phyloP scores from a whole-genome alignment of 2,113 vertebrate genomes.

The Chrysochloris asiatica region DNA sequence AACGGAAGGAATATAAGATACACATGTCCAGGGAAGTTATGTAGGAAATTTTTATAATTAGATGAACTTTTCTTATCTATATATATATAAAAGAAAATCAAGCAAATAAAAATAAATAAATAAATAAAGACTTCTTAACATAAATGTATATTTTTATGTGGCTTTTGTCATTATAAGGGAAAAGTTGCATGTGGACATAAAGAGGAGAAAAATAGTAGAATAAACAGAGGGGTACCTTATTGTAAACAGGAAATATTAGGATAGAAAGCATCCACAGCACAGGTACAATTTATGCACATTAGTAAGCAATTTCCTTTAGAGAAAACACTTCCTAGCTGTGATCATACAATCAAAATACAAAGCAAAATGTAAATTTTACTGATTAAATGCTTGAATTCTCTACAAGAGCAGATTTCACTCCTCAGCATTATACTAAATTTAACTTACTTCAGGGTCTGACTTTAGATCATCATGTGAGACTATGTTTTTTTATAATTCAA shows the following conservation, averaged over 20 bases:
- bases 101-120: background rate
- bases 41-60: background rate
- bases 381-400: background rate
- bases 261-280: background rate
- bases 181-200: background rate
- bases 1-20: background rate
- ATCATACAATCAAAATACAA: background rate
- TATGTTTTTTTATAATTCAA: background rate
- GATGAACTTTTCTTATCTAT: background rate
- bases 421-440: background rate
- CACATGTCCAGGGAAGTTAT: background rate
- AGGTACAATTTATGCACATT: background rate
- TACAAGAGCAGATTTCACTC: background rate
- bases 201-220: too few relatives aligned
- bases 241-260: too few relatives aligned
- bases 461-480: background rate
- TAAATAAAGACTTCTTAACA: background rate
- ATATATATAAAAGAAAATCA: background rate
- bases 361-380: background rate
- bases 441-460: background rate
- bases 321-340: background rate
- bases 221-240: background rate
- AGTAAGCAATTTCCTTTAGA: background rate
- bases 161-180: background rate
- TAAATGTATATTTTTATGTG: background rate